Conservation (phyloP, 30 jellyfish, hydroid and myxozoan species). For the Clytia hemisphaerica region DNA sequence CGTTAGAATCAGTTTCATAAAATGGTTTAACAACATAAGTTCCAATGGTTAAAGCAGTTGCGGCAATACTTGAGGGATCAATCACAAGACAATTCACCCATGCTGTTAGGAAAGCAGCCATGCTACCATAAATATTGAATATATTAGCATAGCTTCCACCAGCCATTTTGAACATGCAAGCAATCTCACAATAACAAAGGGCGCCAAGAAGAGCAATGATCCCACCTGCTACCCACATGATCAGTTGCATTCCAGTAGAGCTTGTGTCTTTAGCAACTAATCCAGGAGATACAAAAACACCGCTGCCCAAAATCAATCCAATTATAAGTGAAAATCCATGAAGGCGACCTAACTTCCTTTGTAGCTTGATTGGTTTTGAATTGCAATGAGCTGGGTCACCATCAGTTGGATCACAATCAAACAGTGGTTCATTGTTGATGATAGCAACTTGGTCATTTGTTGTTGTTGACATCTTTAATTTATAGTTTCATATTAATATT, state of each 20-base stretch:
- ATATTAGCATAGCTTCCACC: conserved; percentile 40
- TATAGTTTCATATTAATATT: no score
- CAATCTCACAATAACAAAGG: conserved; percentile 40
- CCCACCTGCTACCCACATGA: conserved; percentile 29
- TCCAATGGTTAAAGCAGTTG: conserved; percentile 11
- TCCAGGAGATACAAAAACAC: conserved; percentile 41
- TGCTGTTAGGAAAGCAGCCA: conserved; percentile 17
- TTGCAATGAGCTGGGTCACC: no score
- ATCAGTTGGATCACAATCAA: no score
- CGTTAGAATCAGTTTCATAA: no score
- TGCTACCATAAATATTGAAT: conserved; percentile 31
- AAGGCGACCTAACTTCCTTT: conserved; percentile 17
- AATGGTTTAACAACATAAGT: conserved; percentile 17
- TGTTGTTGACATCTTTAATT: no score
- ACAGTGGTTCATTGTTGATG: no score
- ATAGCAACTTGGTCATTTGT: no score
- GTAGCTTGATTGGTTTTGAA: no score
- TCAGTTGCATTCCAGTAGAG: conserved; percentile 31
- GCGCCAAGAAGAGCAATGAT: conserved; percentile 28
- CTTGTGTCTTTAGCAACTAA: conserved; percentile 38
- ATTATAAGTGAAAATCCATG: conserved; percentile 42
- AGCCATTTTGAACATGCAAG: conserved; percentile 20
- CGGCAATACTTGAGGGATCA: conserved; percentile 25
- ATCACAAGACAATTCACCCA: conserved; percentile 24
- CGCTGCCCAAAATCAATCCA: conserved; percentile 36